A percentile compares a stretch with the other conserved stretches of the same genome.
phyloP scores from a whole-genome alignment of 1,140 invertebrate species.

The Sitobion miscanthi region DNA sequence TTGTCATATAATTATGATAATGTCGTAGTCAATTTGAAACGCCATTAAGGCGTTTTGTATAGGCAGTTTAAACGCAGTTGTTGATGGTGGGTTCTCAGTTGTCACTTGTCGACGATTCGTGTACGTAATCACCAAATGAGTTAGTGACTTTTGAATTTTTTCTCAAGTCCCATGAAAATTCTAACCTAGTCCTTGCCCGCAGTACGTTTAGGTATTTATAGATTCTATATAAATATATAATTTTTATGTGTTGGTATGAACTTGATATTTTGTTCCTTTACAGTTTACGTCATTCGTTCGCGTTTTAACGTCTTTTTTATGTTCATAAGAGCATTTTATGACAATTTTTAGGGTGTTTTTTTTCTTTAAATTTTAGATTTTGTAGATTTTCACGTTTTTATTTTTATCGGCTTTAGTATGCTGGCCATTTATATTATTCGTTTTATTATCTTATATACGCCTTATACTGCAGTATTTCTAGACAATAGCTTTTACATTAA shows the following conservation, averaged over 20 bases:
- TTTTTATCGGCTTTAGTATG: background rate
- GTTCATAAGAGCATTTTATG: background rate
- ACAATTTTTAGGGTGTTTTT: constrained; percentile 12
- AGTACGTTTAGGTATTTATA: background rate
- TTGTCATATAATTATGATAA: background rate
- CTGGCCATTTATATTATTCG: background rate
- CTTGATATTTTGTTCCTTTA: background rate
- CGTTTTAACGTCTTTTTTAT: background rate
- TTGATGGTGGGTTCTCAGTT: too few species aligned
- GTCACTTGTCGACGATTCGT: background rate
- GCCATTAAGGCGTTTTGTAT: background rate
- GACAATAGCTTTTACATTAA: constrained; percentile 11
- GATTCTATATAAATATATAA: background rate
- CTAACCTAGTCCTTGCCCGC: background rate
- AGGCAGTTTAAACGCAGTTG: background rate
- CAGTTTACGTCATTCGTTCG: background rate
- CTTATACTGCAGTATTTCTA: constrained; percentile 16
- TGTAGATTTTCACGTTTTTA: constrained; percentile 11
- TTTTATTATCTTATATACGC: constrained; percentile 17
- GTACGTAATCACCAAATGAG: background rate
- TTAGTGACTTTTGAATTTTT: background rate
- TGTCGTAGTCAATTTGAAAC: background rate
- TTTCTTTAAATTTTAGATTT: background rate
- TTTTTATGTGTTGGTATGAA: background rate
- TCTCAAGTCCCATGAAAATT: background rate